Base-by-base conservation (phyloP, 1,140 invertebrate genomes). In the Leptonema lineaticorne region DNA sequence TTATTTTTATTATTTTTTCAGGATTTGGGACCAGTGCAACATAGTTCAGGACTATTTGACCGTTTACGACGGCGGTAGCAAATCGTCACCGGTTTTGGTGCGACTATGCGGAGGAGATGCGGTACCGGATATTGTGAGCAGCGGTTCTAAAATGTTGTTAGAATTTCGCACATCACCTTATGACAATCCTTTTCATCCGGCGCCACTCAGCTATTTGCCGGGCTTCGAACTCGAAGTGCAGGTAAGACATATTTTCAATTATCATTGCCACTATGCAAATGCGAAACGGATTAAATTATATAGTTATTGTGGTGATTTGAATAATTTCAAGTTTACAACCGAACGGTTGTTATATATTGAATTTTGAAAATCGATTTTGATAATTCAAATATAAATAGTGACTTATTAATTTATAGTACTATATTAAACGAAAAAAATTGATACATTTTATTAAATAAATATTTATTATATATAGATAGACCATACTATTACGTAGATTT, bases 111-210 rank as follows among this genome's bases (percentile, higher is more conserved):
- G 91, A n/a, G 90, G 91, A 2, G 91, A 93, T 74, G 87, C 85
- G 1, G 87, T 93, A 3, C 90, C 91, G 9, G 89, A 92, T 76
- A 91, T 94, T 67, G 85, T 92, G 71, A 91, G 89, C 75, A 88
- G 89, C 75, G 88, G 89, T 14, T 86, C 90, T 58, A 87, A 90
- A 74, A 88, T 93, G 85, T 81, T 92, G 18, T 81, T 94, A 24
- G 90, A 92, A 76, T 92, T 94, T 75, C 89, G 91, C 77, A 92
- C 91, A 14, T 92, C 90, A 4, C 89, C 90, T 0, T 92, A 87
- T 76, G 90, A 91, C 77, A 91, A 91, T 81, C 89, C 90, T 0
- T 91, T 91, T 78, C 90, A 92, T 80, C 89, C 89, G 0, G 86
- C 90, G 2, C 90, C 90, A 4, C 79, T 91, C 59, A 90, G 88